These are phyloP conservation scores for Auanema freiburgensis DNA, from an alignment of 2,888 invertebrate species.

Conservation along the genomic window DNA sequence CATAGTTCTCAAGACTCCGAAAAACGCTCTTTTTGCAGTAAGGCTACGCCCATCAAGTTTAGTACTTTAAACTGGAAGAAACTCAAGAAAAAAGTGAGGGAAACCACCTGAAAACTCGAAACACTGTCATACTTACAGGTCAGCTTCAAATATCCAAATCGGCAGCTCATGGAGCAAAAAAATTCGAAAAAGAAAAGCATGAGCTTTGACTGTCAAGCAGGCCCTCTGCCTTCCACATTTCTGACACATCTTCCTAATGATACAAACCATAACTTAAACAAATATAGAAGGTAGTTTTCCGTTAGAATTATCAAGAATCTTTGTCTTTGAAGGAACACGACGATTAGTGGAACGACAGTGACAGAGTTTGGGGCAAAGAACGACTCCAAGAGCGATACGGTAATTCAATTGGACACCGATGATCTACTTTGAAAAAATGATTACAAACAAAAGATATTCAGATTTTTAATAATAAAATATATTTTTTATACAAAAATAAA, in stretches of 20 bases:
- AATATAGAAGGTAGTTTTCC: no score
- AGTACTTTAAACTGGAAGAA: slow-evolving; percentile 25
- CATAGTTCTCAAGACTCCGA: background rate
- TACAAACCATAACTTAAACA: no score
- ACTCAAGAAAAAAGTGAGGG: slow-evolving; percentile 29
- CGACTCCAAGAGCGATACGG: slow-evolving; percentile 6
- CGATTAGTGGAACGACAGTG: no score
- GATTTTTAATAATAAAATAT: no score
- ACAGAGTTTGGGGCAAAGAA: no score
- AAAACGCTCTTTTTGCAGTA: background rate
- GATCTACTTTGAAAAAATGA: slow-evolving; percentile 19
- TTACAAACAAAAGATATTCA: no score
- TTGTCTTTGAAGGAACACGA: no score
- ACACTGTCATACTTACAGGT: background rate
- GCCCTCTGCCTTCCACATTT: slow-evolving; percentile 15
- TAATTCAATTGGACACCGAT: slow-evolving; percentile 21
- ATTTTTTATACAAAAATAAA: no score
- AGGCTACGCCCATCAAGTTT: slow-evolving; percentile 13
- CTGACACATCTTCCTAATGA: background rate
- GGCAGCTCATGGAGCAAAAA: background rate
- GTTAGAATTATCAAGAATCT: no score
- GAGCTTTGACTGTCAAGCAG: slow-evolving; percentile 21
- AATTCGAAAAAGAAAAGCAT: slow-evolving; percentile 16
- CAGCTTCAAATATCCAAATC: slow-evolving; percentile 15
- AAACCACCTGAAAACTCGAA: background rate